A percentile compares a stretch with the other conserved stretches of the same genome.
Evolutionary conservation across 2,113 vertebrate genomes (phyloP).

Genomic region (Camelus dromedarius): DNA sequence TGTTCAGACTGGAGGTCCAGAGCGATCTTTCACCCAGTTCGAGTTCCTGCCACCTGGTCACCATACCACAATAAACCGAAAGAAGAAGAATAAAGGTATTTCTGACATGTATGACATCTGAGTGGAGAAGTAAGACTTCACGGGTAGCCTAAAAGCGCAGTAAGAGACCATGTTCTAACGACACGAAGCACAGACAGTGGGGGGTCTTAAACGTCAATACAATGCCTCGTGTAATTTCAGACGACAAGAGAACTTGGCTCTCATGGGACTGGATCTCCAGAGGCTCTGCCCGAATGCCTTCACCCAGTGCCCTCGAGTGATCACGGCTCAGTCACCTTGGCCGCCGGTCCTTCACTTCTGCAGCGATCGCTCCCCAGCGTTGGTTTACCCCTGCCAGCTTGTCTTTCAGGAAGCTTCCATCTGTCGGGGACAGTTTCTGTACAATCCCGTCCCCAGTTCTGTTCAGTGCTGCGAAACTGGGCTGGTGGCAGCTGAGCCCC

Average conservation of each 20-base stretch:
- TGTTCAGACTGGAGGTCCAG: background rate
- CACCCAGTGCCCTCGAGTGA: background rate
- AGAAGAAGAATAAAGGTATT: background rate
- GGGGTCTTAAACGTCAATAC: slow-evolving; percentile 13
- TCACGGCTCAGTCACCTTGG: slow-evolving; percentile 88
- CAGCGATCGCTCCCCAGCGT: slow-evolving; percentile 89
- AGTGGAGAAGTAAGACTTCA: slow-evolving; percentile 9
- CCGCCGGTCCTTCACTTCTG: slow-evolving; percentile 89
- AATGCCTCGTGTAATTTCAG: background rate
- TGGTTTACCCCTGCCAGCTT: slow-evolving; percentile 91
- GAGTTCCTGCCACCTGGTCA: background rate
- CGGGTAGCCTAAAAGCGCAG: background rate
- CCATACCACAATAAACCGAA: background rate
- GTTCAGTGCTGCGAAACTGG: slow-evolving; percentile 87
- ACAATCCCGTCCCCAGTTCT: slow-evolving; percentile 92
- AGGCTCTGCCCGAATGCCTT: background rate
- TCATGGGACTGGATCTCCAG: background rate
- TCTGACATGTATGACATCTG: background rate
- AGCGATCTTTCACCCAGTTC: background rate
- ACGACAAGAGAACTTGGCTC: background rate
- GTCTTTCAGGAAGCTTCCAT: slow-evolving; percentile 92
- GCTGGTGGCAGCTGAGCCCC: slow-evolving; percentile 90
- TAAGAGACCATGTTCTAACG: background rate
- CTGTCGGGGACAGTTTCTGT: slow-evolving; percentile 90
- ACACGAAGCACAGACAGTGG: background rate